Evolutionary conservation across 1,140 invertebrate genomes (phyloP), one percentile per base, ranked within the genome.

Genomic region (Branchinecta lynchi): DNA sequence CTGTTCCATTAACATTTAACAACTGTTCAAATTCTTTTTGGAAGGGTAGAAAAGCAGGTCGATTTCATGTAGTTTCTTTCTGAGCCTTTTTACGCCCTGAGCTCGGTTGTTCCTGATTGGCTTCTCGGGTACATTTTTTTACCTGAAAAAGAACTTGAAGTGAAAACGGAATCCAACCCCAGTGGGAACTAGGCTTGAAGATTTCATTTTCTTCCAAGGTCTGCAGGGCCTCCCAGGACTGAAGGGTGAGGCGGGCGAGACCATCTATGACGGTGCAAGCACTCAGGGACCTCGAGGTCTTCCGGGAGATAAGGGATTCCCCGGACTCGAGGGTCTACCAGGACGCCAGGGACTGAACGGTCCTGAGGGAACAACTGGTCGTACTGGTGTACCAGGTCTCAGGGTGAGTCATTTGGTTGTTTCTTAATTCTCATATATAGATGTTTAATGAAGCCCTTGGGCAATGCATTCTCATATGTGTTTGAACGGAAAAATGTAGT

Each of bases 351-450:
- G 76, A 73, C 44, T 45, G 10, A 17, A 45, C 21, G 75, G 85
- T 71, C 70, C 74, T 43, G 79, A 79, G 78, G 86, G 86, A 74
- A 77, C 83, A 12, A 71, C 75, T 44, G 88, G 88, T 66, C 74
- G 79, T 71, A 77, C 77, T 44, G 86, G 78, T 12, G 69, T 73
- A 44, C 72, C 75, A 51, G 79, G 80, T 72, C 8, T 65, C 21
- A 15, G 76, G 76, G 71, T 69, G 66, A 67, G 65, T 10, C 74
- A 72, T 71, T 70, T 68, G 32, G 43, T 51, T 69, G 45, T 10
- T 51, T 8, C 20, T 21, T 3, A 10, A 10, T 21, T 8, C 3
- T n/a, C n/a, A n/a, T n/a, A n/a, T n/a, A n/a, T n/a, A n/a, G n/a
- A n/a, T n/a, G 44, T 44, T 43, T 32, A 43, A 68, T 17, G n/a